Evolutionary conservation across 2,797 vertebrate genomes (phyloP).

Genomic region (Pampus argenteus): DNA sequence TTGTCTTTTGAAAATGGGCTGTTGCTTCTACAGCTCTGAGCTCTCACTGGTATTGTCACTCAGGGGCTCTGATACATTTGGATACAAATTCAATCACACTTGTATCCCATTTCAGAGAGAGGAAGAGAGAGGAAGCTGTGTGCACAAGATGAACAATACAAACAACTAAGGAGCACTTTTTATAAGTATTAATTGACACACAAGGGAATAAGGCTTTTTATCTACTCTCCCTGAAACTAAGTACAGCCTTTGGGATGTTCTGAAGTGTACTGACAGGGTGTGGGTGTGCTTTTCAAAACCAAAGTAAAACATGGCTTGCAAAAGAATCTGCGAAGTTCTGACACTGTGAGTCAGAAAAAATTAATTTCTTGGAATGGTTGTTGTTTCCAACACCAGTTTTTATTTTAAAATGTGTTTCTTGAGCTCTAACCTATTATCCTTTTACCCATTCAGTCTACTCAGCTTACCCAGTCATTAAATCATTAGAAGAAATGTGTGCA

Average conservation of each 20-base stretch:
- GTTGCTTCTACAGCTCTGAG: slow-evolving; percentile 55
- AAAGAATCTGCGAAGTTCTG: slow-evolving; percentile 33
- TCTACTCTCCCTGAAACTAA: slow-evolving; percentile 61
- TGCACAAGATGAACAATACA: slow-evolving; percentile 58
- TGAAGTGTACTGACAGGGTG: slow-evolving; percentile 61
- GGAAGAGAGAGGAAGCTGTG: slow-evolving; percentile 41
- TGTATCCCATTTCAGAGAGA: slow-evolving; percentile 43
- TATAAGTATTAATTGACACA: slow-evolving; percentile 76
- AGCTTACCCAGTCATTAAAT: too few relatives aligned
- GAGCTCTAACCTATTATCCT: slow-evolving; percentile 11
- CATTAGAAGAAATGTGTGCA: slow-evolving; percentile 3
- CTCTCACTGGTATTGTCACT: slow-evolving; percentile 69
- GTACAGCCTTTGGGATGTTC: slow-evolving; percentile 61
- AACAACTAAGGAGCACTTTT: slow-evolving; percentile 61
- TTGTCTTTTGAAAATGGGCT: slow-evolving; percentile 69
- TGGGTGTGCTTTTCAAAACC: slow-evolving; percentile 59
- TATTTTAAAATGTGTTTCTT: slow-evolving; percentile 11
- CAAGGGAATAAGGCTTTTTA: slow-evolving; percentile 72
- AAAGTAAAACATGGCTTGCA: slow-evolving; percentile 27
- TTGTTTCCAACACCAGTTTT: slow-evolving; percentile 6
- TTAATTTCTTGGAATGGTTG: background rate
- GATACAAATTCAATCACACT: slow-evolving; percentile 48
- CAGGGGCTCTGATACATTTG: slow-evolving; percentile 67
- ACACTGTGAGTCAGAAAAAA: slow-evolving; percentile 27
- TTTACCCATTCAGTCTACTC: slow-evolving; percentile 1